Base-by-base conservation (phyloP, 2,888 invertebrate genomes). In the Amphipyra berbera region DNA sequence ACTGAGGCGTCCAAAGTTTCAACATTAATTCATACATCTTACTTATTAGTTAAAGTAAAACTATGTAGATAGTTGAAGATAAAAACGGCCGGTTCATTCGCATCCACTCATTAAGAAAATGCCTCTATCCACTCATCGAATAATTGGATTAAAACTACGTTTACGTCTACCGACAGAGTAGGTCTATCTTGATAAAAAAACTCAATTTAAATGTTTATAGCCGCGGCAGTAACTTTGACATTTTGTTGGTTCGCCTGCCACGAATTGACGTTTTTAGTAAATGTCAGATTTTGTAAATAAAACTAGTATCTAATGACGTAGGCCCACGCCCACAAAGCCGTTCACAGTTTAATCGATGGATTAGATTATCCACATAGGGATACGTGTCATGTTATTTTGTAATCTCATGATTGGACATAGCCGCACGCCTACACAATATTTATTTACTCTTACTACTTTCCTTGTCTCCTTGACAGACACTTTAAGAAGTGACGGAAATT, bases 211-310 rank as follows among this genome's bases (percentile, higher is more conserved):
- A 85, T 82, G 67, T 85, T 81, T 83, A 85, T 75, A 68, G 70
- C 60, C 48, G 60, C 60, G 50, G 73, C 64, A 72, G 70, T 81
- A 81, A 78, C 69, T 74, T 80, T 55, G 61, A 76, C 63, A 74
- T 82, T 79, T 85, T 81, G 79, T 83, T 68, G 64, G 80, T 69
- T 64, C 61, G 74, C 76, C 72, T 81, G 79, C 71, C 76, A 78
- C 65, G 67, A 74, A 71, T 68, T 79, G 75, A 71, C 73, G 60
- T 71, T 81, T 83, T 83, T 68, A 82, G 72, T 74, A 76, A 82
- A 83, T 76, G 82, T 85, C 83, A 80, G 84, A 86, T 84, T 86
- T 84, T 61, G 81, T 86, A 83, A 81, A 85, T 86, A 86, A 85
- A 85, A 78, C 82, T 82, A 81, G 79, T 72, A 83, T 79, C 71